Base-by-base conservation (phyloP, 1,140 invertebrate genomes). In the Portunus trituberculatus region DNA sequence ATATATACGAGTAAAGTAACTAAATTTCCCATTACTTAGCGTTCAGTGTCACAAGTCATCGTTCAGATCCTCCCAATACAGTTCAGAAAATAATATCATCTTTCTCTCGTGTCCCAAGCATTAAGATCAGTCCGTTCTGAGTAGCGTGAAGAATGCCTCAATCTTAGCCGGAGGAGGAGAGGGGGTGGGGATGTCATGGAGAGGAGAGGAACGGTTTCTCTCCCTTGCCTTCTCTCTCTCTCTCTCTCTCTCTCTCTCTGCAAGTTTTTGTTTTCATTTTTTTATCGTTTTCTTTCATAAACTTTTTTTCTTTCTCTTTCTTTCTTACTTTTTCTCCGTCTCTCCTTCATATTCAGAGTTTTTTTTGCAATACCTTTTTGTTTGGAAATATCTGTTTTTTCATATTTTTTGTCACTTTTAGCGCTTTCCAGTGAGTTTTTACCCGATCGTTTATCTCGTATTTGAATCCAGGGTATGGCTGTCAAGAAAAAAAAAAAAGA, bases 201-300 rank as follows among this genome's bases (percentile, higher is more conserved):
- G 32, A 46, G 45, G 39, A 90, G 32, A 46, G 48, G 88, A 39
- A 48, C 91, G 29, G 52, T 92, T 76, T 92, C 91, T 92, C 91
- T 92, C 91, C 39, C 91, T 92, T 31, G 39, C 91, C 76, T 32
- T 46, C 39, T 90, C 39, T 90, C 39, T 46, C 39, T 90, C 39
- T 90, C 39, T 90, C 39, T 90, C 39, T 90, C 88, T 48, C 39
- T 76, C 67, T 76, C 67, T 76, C 67, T 76, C 67, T 76, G 52
- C 0, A 45, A 8, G 10, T 12, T 90, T 12, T 90, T 16, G 39
- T 12, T 90, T 4, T 90, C 88, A 7, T 16, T 76, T 25, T 76
- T 7, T n/a, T n/a, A 7, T 20, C n/a, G 10, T 76, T 76, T 20
- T 76, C 67, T 76, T 20, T 76, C 20, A 25, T 76, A 12, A 14